Conservation (phyloP, 2,888 invertebrate species). For the Drosophila demipolita region DNA sequence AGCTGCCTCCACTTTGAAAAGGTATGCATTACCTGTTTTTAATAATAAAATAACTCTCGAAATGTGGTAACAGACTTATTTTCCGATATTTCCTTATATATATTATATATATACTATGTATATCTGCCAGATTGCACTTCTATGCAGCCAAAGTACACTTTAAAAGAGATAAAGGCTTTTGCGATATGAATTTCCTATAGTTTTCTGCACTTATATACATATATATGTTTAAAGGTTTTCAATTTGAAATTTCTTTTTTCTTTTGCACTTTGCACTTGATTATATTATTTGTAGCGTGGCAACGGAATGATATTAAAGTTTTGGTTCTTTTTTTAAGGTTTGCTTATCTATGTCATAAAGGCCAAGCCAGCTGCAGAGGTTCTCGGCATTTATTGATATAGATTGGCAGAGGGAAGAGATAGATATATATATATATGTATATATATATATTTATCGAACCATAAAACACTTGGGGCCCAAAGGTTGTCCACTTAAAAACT, state of each 20-base stretch:
- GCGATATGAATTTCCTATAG: too few species aligned
- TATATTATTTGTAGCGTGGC: slow-evolving; percentile 21
- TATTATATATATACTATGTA: not conserved
- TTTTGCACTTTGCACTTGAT: slow-evolving; percentile 62
- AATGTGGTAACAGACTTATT: slow-evolving; percentile 6
- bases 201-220: slow-evolving; percentile 6
- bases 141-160: slow-evolving; percentile 9
- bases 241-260: slow-evolving; percentile 17
- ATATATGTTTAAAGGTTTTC: slow-evolving; percentile 32
- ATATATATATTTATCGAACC: slow-evolving; percentile 36
- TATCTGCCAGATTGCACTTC: slow-evolving; percentile 24
- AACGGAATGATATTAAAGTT: slow-evolving; percentile 20
- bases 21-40: slow-evolving; percentile 40
- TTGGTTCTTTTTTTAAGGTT: not conserved
- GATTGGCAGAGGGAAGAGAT: slow-evolving; percentile 41
- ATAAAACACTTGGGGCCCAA: slow-evolving; percentile 51
- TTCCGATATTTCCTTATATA: slow-evolving; percentile 19
- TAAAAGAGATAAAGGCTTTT: slow-evolving; percentile 6
- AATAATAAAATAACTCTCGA: slow-evolving; percentile 13
- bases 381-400: slow-evolving; percentile 34
- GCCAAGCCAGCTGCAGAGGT: slow-evolving; percentile 34
- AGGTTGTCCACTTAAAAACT: slow-evolving; percentile 42
- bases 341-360: slow-evolving; percentile 29
- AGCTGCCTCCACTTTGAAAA: slow-evolving; percentile 12
- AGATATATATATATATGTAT: slow-evolving; percentile 34